Conservation (phyloP, 2,113 vertebrate species). For the Laticauda colubrina region DNA sequence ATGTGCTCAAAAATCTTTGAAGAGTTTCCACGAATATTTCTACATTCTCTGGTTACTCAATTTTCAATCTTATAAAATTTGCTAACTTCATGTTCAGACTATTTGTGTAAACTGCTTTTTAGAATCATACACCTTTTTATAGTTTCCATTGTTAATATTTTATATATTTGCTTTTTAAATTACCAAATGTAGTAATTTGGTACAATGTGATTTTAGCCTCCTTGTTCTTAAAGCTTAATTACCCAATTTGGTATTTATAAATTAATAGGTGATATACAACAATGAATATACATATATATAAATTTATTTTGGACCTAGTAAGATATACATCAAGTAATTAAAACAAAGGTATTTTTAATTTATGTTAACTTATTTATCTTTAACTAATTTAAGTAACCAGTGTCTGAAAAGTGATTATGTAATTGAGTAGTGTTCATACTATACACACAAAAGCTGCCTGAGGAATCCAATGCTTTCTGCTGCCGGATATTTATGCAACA, state of each 20-base stretch:
- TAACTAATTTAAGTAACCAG: slow-evolving; percentile 7
- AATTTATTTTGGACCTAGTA: slow-evolving; percentile 36
- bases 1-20: slow-evolving; percentile 8
- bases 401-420: slow-evolving; percentile 56
- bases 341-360: slow-evolving; percentile 43
- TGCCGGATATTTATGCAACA: slow-evolving; percentile 61
- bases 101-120: not conserved
- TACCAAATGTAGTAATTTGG: not conserved
- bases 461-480: slow-evolving; percentile 52
- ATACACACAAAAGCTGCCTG: slow-evolving; percentile 61
- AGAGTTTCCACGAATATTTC: slow-evolving; percentile 2
- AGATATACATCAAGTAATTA: slow-evolving; percentile 48
- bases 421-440: slow-evolving; percentile 48
- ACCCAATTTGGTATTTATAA: not conserved
- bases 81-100: not conserved
- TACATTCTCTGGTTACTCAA: slow-evolving; percentile 1
- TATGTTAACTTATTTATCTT: slow-evolving; percentile 6
- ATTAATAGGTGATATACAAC: slow-evolving; percentile 14
- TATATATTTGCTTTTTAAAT: not conserved
- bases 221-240: not conserved
- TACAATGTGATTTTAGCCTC: not conserved
- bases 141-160: not conserved
- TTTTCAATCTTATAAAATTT: not conserved
- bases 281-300: slow-evolving; percentile 23
- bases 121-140: not conserved